Evolutionary conservation across 1,140 invertebrate genomes (phyloP), one percentile per base, ranked within the genome.

Genomic region (Galendromus occidentalis): DNA sequence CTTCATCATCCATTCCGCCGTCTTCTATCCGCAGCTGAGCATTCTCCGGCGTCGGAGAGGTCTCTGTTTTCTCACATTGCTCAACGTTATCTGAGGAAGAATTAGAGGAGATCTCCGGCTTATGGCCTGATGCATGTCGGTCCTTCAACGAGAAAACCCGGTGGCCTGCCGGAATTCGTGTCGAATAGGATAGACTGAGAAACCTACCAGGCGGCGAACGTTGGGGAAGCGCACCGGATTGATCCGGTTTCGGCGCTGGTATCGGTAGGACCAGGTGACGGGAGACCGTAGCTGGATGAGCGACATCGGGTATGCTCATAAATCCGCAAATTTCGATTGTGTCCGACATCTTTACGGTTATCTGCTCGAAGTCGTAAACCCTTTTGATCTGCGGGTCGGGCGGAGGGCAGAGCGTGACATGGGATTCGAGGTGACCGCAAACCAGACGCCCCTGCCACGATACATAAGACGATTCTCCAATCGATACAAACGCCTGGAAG

Each of bases 261-360:
- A 79, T 80, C 1, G 91, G 88, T 66, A 96, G 78, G 9, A 96
- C 81, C 51, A 95, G 79, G 77, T 97, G 92, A 29, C 90, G 80
- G 51, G 90, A 94, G 66, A 91, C 79, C 4, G 87, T 85, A 69
- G 88, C 88, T n/a, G 92, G 92, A 69, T 90, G 94, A n/a, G 89
- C 87, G 29, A 91, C 81, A 75, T 91, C 87, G 0, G 80, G 80
- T 0, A 87, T 81, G n/a, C 85, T 81, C 64, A 92, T 78, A 74
- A 90, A 91, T 2, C 89, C 89, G 74, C 84, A 83, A 42, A 91
- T 83, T 73, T 85, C 82, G 64, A 91, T 78, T 68, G 83, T 80
- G 25, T 71, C 70, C n/a, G 82, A 81, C 69, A 87, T 76, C 42
- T 77, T 80, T 65, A 79, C 78, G 65, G 79, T 77, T 0, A 79